These are phyloP conservation scores for Phylloscopus collybita DNA, from an alignment of 2,797 vertebrate species.

Conservation along the genomic window DNA sequence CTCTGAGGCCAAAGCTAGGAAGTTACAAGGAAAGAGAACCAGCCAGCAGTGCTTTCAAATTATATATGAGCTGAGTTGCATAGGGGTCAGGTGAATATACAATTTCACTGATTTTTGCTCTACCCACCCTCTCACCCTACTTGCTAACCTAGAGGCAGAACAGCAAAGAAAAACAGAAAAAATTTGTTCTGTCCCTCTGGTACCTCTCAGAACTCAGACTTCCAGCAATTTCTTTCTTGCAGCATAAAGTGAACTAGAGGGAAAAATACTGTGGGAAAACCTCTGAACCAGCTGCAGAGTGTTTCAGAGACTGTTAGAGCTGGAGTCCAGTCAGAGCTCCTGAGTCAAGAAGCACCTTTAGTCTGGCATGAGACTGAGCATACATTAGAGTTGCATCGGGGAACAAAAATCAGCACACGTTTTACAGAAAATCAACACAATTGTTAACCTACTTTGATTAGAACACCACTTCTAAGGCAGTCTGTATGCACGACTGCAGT, in stretches of 20 bases:
- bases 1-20: neutral
- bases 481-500: neutral
- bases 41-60: neutral
- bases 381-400: rapidly evolving
- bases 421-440: neutral
- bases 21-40: neutral
- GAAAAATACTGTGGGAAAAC: neutral
- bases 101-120: neutral
- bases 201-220: neutral
- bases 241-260: neutral
- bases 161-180: neutral
- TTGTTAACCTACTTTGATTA: neutral
- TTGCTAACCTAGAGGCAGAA: neutral
- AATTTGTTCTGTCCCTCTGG: neutral
- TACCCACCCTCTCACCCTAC: neutral
- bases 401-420: neutral
- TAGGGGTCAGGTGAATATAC: neutral
- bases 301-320: neutral
- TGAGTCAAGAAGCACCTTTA: neutral
- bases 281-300: neutral
- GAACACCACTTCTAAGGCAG: neutral
- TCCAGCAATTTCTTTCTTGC: neutral
- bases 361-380: neutral
- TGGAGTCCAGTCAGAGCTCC: neutral
- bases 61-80: neutral